Evolutionary conservation across 1,140 invertebrate species (phyloP), one percentile per base, ranked within the genome.

Genomic region (Delia radicum): DNA sequence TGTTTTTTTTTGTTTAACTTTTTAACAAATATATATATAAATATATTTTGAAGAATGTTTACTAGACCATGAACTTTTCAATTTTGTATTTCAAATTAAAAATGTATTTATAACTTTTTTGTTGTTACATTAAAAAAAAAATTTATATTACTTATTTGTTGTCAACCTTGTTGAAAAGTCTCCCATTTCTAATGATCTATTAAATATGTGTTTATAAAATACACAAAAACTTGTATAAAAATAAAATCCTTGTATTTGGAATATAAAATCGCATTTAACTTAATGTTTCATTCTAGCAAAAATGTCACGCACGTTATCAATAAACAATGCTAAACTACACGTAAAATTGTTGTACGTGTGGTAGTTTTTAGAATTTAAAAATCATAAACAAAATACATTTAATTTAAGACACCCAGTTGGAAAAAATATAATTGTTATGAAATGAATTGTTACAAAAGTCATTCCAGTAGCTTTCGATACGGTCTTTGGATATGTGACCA

Each of bases 251-350:
- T 55, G 21, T 55, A 55, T n/a, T n/a, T n/a, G 48, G 24, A 55
- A 21, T 24, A 55, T 3, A 55, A 55, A 55, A 55, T 55, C 48
- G 6, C 18, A 55, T 8, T 8, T 6, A 8, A 55, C 24, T 55
- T 55, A 55, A 55, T 55, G n/a, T 55, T n/a, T 21, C 48, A 55
- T 55, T 55, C 48, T 21, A 21, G n/a, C 5, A 18, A 69, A 33
- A 33, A 69, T 69, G 65, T 69, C 65, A 69, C 65, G 65, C 29
- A 69, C 31, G 24, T 7, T 69, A 21, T 69, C 65, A 69, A 69
- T 69, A 69, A 69, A 69, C 65, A 69, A 33, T 33, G 65, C 18
- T 33, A 69, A 69, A 69, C 29, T 69, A 69, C 65, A 69, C 65
- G 65, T 69, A 69, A 69, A 69, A 69, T 69, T 18, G 18, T 37